Evolutionary conservation across 2,888 invertebrate genomes (phyloP), one percentile per base, ranked within the genome.

Genomic region (Steinernema scapterisci): DNA sequence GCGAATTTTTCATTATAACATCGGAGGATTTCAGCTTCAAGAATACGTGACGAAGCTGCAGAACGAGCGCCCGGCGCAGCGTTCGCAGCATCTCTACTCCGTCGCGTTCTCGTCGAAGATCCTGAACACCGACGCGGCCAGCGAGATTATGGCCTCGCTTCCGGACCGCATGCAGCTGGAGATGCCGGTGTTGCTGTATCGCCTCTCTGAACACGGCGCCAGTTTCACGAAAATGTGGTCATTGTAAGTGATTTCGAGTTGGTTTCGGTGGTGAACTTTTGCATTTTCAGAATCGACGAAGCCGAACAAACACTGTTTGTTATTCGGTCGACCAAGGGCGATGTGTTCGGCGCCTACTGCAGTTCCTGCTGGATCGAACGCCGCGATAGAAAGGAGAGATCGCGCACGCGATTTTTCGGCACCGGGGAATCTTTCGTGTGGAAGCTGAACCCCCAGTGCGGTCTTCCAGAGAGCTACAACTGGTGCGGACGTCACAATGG

Each of bases 371-470:
- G 86, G 86, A 74, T 79, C 7, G 86, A 86, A 73, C 71, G 86
- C 73, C 77, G 81, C 45, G 86, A 86, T 70, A 51, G 84, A 2
- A 78, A 81, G 38, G 86, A 86, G 74, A 75, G 86, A 5, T 71
- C 81, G 7, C 81, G 78, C 75, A 75, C 81, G 11, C 73, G 77
- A 21, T 81, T 80, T 71, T 83, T 81, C 73, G 81, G 83, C 43
- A 83, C 81, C 7, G 86, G 86, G 7, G 86, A 86, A 75, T 85
- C 84, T 6, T 86, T 83, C 73, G 86, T 86, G 48, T 86, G 83
- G 78, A 73, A 75, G 2, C 75, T 84, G 72, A 81, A 84, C 70
- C 74, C 78, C 16, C 79, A 82, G 13, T 73, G 72, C 21, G 76
- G 76, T 2, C 73, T 86, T 23, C 86, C 85, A 5, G 79, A 81